Evolutionary conservation across 1,140 invertebrate species (phyloP), one percentile per base, ranked within the genome.

Genomic region (Drosophila pallidifrons): DNA sequence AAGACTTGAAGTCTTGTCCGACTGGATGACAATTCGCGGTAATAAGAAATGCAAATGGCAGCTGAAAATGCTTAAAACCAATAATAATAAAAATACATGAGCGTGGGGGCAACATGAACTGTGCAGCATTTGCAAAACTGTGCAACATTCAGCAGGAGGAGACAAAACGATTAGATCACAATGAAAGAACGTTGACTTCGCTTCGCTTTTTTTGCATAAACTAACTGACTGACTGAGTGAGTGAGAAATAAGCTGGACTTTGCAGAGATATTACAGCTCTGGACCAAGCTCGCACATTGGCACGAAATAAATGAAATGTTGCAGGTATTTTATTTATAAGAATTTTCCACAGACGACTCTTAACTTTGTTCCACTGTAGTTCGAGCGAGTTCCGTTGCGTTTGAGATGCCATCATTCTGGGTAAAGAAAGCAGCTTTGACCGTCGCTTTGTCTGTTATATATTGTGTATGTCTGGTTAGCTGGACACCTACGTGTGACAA

Each of bases 31-130:
- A 88, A 82, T 88, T 82, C 72, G 59, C 54, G 76, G 83, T 67
- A 82, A 82, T 88, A 87, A 82, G 77, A 76, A 79, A 89, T 83
- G 73, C 85, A 88, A 89, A 88, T 83, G 83, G 69, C 85, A 88
- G 70, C 67, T 76, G 47, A 61, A 75, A 72, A 87, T 83, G 83
- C 83, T 78, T 80, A 61, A 72, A 88, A 72, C 80, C 83, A 89
- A 88, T 88, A 88, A 89, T 88, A 88, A 88, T 89, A 88, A 88
- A 87, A 89, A 68, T 77, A 88, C 83, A 88, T 64, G 77, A 81
- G 83, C 85, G 83, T 87, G 83, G 85, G 83, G 85, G 83, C 83
- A 69, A 57, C 49, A 60, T 15, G 20, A 47, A 59, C 63, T 52
- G 15, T 45, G 49, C 52, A 10, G 35, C 6, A 32, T 6, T 25